Conservation (phyloP, 92 coral and sea anemone species). For the Porites rus region DNA sequence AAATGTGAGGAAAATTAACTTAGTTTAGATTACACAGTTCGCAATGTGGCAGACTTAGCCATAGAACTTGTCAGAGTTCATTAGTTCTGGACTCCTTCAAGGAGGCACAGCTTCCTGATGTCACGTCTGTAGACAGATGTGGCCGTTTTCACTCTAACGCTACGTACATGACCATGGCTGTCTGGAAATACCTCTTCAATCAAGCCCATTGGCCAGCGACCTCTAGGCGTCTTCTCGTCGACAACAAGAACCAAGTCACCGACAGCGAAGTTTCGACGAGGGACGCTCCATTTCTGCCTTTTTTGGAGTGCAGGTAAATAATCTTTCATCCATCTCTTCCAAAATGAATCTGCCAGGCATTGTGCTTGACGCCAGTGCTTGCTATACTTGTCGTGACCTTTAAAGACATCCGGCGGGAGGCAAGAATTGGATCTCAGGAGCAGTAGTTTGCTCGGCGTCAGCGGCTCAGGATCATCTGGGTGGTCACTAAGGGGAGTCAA, state of each 20-base stretch:
- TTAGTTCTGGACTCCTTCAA: not conserved
- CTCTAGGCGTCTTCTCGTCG: slow-evolving; percentile 35
- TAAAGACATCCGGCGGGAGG: slow-evolving; percentile 39
- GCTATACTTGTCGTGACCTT: slow-evolving; percentile 18
- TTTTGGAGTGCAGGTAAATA: slow-evolving; percentile 63
- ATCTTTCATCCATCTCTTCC: slow-evolving; percentile 59
- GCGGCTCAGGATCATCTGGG: slow-evolving; percentile 38
- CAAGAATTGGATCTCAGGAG: slow-evolving; percentile 40
- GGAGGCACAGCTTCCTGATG: slow-evolving; percentile 46
- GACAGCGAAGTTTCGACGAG: slow-evolving; percentile 41
- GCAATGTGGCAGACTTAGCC: no score
- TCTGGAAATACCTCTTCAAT: slow-evolving; percentile 54
- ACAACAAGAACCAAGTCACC: slow-evolving; percentile 53
- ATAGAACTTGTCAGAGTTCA: no score
- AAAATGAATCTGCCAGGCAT: slow-evolving; percentile 50
- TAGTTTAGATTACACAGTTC: no score
- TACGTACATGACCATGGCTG: slow-evolving; percentile 26
- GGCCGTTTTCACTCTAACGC: slow-evolving; percentile 44
- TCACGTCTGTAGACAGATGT: slow-evolving; percentile 34
- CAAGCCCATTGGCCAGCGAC: slow-evolving; percentile 42
- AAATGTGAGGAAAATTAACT: no score
- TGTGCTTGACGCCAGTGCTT: slow-evolving; percentile 58
- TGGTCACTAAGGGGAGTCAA: slow-evolving; percentile 30
- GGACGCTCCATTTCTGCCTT: slow-evolving; percentile 52
- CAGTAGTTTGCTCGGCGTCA: slow-evolving; percentile 59